These are phyloP conservation scores for Phaethornis superciliosus DNA, from an alignment of 2,113 vertebrate genomes.

Conservation along the genomic window DNA sequence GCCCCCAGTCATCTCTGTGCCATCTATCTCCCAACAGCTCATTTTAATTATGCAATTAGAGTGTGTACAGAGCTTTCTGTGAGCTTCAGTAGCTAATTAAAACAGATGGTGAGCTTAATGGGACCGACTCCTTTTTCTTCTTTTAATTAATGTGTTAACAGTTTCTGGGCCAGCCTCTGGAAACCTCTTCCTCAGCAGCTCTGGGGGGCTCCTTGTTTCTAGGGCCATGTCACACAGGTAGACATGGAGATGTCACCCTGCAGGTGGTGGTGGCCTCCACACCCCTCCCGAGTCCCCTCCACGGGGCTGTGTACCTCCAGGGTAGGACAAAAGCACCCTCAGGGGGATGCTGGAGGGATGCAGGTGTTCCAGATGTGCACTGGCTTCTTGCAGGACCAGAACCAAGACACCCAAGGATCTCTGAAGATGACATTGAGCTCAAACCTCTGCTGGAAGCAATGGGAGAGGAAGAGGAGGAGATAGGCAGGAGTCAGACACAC, in stretches of 20 bases:
- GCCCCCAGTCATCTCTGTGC: constrained; percentile 1
- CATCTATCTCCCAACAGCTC: constrained; percentile 49
- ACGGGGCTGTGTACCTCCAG: accelerated
- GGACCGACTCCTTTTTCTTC: constrained; percentile 38
- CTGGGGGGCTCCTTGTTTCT: accelerated
- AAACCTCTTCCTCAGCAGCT: neutral
- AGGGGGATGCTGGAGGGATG: neutral
- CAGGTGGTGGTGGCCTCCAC: neutral
- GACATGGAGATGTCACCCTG: neutral
- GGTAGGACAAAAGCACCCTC: neutral
- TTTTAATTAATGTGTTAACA: constrained; percentile 56
- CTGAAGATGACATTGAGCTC: neutral
- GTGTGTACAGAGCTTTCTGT: constrained; percentile 32
- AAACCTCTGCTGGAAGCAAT: neutral
- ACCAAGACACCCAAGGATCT: neutral
- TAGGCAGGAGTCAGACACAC: accelerated
- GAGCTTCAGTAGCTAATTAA: constrained; percentile 46
- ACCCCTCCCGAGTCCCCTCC: neutral
- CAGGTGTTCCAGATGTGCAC: neutral
- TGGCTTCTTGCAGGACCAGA: neutral
- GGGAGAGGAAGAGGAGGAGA: neutral
- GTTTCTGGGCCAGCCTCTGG: neutral
- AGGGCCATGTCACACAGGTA: accelerated
- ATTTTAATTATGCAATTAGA: constrained; percentile 54
- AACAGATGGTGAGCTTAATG: constrained; percentile 58